These are phyloP conservation scores for Cyclina sinensis DNA, from an alignment of 1,140 invertebrate species.

Conservation along the genomic window DNA sequence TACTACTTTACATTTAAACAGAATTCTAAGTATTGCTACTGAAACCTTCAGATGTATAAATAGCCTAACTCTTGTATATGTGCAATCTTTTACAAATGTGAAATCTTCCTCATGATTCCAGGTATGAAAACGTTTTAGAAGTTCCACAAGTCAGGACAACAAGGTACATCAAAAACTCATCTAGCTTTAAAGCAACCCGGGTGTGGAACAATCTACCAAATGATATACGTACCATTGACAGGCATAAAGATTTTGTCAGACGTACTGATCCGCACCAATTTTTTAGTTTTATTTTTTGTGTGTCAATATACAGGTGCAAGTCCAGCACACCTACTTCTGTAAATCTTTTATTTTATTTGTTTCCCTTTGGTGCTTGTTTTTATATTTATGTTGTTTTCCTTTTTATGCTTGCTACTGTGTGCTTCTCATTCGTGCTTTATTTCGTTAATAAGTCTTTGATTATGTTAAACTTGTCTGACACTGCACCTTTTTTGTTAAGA, in stretches of 20 bases:
- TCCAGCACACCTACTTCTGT: too few relatives aligned
- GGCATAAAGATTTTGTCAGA: not conserved
- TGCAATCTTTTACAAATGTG: not conserved
- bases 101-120: conserved; percentile 16
- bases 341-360: too few relatives aligned
- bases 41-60: conserved; percentile 21
- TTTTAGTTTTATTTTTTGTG: too few relatives aligned
- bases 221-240: too few relatives aligned
- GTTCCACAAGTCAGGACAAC: not conserved
- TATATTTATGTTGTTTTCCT: too few relatives aligned
- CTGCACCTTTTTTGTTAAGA: too few relatives aligned
- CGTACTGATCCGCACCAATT: not conserved
- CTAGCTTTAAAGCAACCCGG: not conserved
- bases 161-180: conserved; percentile 5
- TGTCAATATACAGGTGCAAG: too few relatives aligned
- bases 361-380: too few relatives aligned
- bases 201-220: conserved; percentile 14
- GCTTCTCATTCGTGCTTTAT: too few relatives aligned
- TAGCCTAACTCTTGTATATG: not conserved
- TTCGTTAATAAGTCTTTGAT: too few relatives aligned
- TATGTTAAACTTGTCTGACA: too few relatives aligned
- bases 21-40: not conserved
- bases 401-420: too few relatives aligned
- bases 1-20: not conserved
- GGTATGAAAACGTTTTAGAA: conserved; percentile 2